Percentiles rank a stretch among this genome's conserved stretches.
Evolutionary conservation across 2,797 vertebrate species (phyloP).

Genomic region (Epinephelus malabaricus): DNA sequence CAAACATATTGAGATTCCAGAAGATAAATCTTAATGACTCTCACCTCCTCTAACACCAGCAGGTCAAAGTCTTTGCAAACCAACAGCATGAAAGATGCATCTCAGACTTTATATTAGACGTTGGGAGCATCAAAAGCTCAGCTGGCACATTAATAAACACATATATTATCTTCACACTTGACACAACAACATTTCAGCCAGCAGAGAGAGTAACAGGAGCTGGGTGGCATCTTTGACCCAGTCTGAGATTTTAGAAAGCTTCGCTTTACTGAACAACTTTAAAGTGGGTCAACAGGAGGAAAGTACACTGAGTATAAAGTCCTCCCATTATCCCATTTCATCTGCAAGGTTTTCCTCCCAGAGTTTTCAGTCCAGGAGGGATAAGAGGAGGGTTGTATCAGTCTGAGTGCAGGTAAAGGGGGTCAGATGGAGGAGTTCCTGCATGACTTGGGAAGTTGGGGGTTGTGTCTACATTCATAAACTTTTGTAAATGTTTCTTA

Average conservation of each 20-base stretch:
- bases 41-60: background rate
- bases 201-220: background rate
- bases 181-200: background rate
- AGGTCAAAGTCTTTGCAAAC: background rate
- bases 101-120: background rate
- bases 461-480: background rate
- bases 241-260: slow-evolving; percentile 1
- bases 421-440: background rate
- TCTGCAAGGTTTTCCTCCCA: slow-evolving; percentile 2
- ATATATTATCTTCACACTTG: background rate
- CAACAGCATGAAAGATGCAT: background rate
- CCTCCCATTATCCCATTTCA: background rate
- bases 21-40: too few species aligned
- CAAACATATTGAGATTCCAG: too few species aligned
- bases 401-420: background rate
- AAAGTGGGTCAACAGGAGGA: slow-evolving; percentile 24
- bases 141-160: background rate
- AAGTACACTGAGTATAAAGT: background rate
- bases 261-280: slow-evolving; percentile 8
- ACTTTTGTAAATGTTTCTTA: too few species aligned
- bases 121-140: background rate
- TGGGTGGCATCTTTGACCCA: background rate
- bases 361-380: background rate
- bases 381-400: background rate
- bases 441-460: background rate